Evolutionary conservation across 2,888 invertebrate species (phyloP), one percentile per base, ranked within the genome.

Genomic region (Eilema griseolum): DNA sequence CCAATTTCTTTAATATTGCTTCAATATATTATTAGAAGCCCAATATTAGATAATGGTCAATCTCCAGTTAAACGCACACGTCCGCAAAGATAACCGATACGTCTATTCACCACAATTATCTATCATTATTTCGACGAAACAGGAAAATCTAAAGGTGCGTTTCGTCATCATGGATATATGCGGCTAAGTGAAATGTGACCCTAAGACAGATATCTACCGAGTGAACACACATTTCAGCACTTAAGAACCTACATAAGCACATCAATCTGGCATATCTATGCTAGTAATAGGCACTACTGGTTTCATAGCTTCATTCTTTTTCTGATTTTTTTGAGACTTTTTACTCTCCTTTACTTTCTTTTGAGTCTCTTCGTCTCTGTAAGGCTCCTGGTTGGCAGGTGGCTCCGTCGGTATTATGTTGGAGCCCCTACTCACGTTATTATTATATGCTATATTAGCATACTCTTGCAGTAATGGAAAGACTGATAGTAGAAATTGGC

Each of bases 381-480:
- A 95, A 61, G 93, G 96, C 87, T 95, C 95, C 85, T 85, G 93
- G 86, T 86, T 90, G 88, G 72, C 87, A 62, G 88, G 93, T 70
- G 88, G 94, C 79, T 90, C 95, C 4, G 88, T 86, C 76, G 95
- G 88, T 60, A 89, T 75, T 61, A 87, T 85, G 80, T 86, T 89
- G 0, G 92, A 83, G 37, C 89, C 92, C 28, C 92, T 83, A 37
- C 82, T 91, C 59, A 88, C 87, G 81, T 96, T 97, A 80, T 96
- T 97, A 90, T 97, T 97, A 92, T 99, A 99, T 10, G 99, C 98
- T 82, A 99, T 99, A 93, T 99, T 99, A 26, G 99, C 99, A 91
- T 99, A 99, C 89, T 99, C 99, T 95, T 99, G 99, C 61, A 99
- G 96, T 76, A 99, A 96, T 0, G 99, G 99, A 93, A 99, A 99